These are phyloP conservation scores for Rattus rattus DNA, from an alignment of 2,113 vertebrate species.

Conservation along the genomic window DNA sequence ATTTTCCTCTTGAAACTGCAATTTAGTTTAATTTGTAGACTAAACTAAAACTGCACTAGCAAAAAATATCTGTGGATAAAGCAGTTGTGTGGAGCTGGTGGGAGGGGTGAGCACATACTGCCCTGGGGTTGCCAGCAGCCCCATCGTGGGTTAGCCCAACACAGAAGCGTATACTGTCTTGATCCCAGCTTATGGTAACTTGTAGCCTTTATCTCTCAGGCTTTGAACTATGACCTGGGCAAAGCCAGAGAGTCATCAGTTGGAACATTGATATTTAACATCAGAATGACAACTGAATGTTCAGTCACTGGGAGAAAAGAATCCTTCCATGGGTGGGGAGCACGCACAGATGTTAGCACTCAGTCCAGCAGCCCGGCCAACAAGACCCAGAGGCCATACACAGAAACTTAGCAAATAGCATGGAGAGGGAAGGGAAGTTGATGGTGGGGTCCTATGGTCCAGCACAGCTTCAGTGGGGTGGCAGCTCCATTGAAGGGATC, in stretches of 20 bases:
- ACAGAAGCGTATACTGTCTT: neutral
- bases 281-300: neutral
- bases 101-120: neutral
- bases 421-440: neutral
- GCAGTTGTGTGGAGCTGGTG: neutral
- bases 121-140: neutral
- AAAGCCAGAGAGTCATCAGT: neutral
- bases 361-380: neutral
- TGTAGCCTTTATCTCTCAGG: constrained; percentile 6
- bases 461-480: neutral
- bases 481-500: no score
- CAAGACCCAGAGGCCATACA: neutral
- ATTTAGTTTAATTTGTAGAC: constrained; percentile 14
- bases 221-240: constrained; percentile 13
- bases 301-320: neutral
- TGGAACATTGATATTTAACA: neutral
- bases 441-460: neutral
- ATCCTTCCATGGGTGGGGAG: neutral
- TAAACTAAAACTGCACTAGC: constrained; percentile 33
- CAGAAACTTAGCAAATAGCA: neutral
- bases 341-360: neutral
- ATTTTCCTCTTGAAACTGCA: constrained; percentile 21
- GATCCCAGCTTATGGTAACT: constrained; percentile 2
- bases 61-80: constrained; percentile 11
- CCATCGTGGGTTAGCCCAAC: neutral